Evolutionary conservation across 2,113 vertebrate genomes (phyloP).

Genomic region (Megalops atlanticus): DNA sequence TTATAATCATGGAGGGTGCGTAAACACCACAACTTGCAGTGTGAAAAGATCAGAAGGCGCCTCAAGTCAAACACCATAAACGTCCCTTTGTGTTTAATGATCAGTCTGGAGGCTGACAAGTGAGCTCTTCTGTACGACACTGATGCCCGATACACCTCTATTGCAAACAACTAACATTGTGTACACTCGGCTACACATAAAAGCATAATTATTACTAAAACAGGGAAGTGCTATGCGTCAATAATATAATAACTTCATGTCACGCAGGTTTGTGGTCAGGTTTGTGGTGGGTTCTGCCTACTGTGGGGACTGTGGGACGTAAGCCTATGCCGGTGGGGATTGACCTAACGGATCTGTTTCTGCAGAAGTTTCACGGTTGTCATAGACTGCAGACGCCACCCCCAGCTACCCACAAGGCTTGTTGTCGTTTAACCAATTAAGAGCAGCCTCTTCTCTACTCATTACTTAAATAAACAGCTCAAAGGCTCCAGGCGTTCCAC

Average conservation of each 20-base stretch:
- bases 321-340: neutral
- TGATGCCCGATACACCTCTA: no score
- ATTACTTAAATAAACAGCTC: conserved; percentile 12
- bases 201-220: conserved; percentile 3
- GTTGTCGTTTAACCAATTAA: conserved; percentile 22
- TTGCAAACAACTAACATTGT: no score
- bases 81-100: neutral
- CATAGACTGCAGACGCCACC: neutral
- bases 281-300: neutral
- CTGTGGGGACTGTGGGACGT: neutral
- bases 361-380: conserved; percentile 1
- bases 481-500: neutral
- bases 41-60: neutral
- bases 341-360: neutral
- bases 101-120: neutral
- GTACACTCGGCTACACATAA: no score
- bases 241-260: neutral
- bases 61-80: neutral
- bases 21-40: neutral
- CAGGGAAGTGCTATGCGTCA: neutral
- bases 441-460: neutral
- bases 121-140: neutral
- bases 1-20: neutral
- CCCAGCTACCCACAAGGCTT: neutral
- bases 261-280: neutral